Evolutionary conservation across 2,888 invertebrate genomes (phyloP).

Genomic region (Mimachlamys varia): DNA sequence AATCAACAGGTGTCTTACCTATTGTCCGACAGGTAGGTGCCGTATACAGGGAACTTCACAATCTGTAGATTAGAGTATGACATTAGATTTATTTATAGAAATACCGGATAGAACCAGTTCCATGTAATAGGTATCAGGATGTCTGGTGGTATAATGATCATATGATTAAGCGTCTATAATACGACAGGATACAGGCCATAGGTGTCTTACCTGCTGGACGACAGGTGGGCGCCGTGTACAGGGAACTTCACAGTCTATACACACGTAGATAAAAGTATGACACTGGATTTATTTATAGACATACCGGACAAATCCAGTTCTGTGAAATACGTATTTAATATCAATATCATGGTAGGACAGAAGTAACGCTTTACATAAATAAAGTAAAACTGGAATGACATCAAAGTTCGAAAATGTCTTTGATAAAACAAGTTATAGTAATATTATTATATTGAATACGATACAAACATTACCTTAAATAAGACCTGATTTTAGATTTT

Average conservation of each 20-base stretch:
- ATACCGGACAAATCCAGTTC: background rate
- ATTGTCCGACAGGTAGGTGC: background rate
- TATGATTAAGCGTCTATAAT: too few relatives aligned
- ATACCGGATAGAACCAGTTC: too few relatives aligned
- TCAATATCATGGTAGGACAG: background rate
- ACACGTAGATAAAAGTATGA: background rate
- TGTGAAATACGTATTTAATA: background rate
- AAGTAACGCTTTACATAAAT: too few relatives aligned
- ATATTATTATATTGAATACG: too few relatives aligned
- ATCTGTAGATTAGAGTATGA: background rate
- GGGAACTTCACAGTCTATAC: background rate
- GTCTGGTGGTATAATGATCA: too few relatives aligned
- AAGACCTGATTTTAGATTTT: too few relatives aligned
- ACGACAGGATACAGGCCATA: background rate
- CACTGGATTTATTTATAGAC: background rate
- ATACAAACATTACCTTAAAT: too few relatives aligned
- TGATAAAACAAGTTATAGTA: too few relatives aligned
- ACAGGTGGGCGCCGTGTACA: background rate
- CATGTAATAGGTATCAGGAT: too few relatives aligned
- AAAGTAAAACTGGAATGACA: too few relatives aligned
- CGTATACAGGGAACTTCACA: background rate
- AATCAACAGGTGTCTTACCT: slow-evolving; percentile 1
- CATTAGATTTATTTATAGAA: too few relatives aligned
- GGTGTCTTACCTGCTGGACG: background rate
- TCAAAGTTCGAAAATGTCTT: too few relatives aligned